These are phyloP conservation scores for Neosalanx taihuensis DNA, from an alignment of 2,797 vertebrate genomes.

Conservation along the genomic window DNA sequence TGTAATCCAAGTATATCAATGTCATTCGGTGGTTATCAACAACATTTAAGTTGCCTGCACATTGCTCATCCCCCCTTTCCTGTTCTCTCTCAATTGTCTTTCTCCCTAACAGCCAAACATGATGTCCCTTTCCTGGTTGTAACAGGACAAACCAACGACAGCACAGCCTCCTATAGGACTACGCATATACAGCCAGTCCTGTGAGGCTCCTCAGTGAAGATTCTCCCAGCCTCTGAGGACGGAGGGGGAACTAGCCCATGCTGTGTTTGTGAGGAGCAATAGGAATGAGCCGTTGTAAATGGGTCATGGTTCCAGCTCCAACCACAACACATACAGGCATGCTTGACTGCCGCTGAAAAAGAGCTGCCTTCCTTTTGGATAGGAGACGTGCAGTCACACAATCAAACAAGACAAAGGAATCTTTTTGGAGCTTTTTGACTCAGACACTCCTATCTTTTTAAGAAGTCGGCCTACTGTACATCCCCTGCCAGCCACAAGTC, in stretches of 20 bases:
- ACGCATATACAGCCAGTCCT: background rate
- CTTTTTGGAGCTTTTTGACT: background rate
- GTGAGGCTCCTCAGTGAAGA: slow-evolving; percentile 23
- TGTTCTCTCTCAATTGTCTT: background rate
- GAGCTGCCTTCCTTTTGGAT: slow-evolving; percentile 21
- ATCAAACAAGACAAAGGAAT: background rate
- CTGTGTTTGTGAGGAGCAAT: slow-evolving; percentile 36
- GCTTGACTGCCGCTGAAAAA: slow-evolving; percentile 50
- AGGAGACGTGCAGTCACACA: slow-evolving; percentile 21
- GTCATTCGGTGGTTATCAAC: background rate
- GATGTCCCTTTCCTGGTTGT: slow-evolving; percentile 6
- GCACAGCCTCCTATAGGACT: slow-evolving; percentile 9
- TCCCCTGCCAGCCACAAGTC: slow-evolving; percentile 21
- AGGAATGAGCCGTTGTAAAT: slow-evolving; percentile 44
- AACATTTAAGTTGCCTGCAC: slow-evolving; percentile 3
- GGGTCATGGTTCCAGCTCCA: slow-evolving; percentile 56
- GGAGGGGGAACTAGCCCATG: slow-evolving; percentile 3
- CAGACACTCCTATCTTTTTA: no score
- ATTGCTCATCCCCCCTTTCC: background rate
- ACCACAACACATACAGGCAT: slow-evolving; percentile 30
- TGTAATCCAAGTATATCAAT: background rate
- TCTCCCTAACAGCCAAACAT: slow-evolving; percentile 16
- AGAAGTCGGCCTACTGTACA: background rate
- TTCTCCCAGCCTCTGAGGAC: slow-evolving; percentile 22
- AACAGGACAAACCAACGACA: slow-evolving; percentile 13